A percentile compares a stretch with the other conserved stretches of the same genome.
These are phyloP conservation scores for Tetanocera ferruginea DNA, from an alignment of 2,888 invertebrate species.

Conservation along the genomic window DNA sequence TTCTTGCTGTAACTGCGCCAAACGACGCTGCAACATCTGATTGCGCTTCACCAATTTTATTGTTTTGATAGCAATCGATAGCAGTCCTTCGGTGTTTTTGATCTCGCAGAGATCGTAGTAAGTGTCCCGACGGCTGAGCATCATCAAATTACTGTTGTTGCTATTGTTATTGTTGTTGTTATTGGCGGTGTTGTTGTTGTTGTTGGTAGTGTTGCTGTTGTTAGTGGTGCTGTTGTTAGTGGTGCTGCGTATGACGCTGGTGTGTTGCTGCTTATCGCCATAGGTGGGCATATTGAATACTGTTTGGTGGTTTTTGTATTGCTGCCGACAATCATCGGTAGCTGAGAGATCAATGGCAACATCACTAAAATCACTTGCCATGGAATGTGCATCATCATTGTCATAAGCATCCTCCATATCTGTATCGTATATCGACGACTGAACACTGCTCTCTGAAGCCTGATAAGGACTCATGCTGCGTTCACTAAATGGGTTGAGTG, in stretches of 20 bases:
- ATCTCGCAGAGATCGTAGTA: slow-evolving; percentile 44
- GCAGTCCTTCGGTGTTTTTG: slow-evolving; percentile 70
- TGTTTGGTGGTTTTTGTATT: slow-evolving; percentile 32
- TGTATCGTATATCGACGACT: neutral
- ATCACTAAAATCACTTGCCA: slow-evolving; percentile 22
- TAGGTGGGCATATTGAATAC: slow-evolving; percentile 34
- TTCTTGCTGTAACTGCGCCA: slow-evolving; percentile 75
- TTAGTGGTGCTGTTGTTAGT: neutral
- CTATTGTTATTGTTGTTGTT: slow-evolving; percentile 42
- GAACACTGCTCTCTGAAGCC: neutral
- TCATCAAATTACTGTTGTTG: slow-evolving; percentile 37
- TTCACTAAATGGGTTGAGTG: neutral
- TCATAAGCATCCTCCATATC: neutral
- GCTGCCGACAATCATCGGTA: slow-evolving; percentile 31
- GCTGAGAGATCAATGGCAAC: slow-evolving; percentile 24
- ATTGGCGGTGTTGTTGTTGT: slow-evolving; percentile 39
- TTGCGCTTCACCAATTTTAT: slow-evolving; percentile 76
- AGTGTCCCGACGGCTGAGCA: slow-evolving; percentile 15
- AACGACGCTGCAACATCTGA: slow-evolving; percentile 74
- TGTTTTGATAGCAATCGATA: slow-evolving; percentile 76
- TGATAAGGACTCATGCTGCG: neutral
- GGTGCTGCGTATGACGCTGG: neutral
- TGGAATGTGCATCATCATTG: slow-evolving; percentile 38
- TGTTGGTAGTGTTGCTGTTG: slow-evolving; percentile 34
- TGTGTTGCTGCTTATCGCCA: slow-evolving; percentile 29